Conservation (phyloP, 2,113 vertebrate species). For the Brachyhypopomus gauderio region DNA sequence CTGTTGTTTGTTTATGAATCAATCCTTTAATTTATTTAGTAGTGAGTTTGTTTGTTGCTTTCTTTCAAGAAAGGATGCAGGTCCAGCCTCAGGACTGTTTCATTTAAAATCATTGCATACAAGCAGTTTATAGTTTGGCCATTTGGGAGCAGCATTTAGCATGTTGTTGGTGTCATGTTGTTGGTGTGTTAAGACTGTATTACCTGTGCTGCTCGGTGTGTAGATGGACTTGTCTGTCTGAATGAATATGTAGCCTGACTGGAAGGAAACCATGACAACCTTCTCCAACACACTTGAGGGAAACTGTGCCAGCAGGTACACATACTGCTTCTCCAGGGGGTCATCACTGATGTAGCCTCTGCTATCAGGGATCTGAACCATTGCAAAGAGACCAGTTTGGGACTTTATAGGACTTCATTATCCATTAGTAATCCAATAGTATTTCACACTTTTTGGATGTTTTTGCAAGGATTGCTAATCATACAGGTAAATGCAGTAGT, state of each 20-base stretch:
- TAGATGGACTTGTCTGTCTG: conserved; percentile 59
- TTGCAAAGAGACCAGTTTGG: neutral
- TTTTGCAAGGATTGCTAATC: no score
- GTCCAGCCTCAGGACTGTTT: no score
- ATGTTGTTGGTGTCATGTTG: no score
- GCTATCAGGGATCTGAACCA: conserved; percentile 38
- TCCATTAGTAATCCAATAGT: no score
- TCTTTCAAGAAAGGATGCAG: no score
- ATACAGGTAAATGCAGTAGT: no score
- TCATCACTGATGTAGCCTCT: conserved; percentile 1
- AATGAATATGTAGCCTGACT: conserved; percentile 55
- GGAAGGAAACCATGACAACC: conserved; percentile 52
- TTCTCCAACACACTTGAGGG: conserved; percentile 35
- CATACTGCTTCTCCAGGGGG: conserved; percentile 47
- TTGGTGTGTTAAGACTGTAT: neutral
- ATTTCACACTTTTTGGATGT: no score
- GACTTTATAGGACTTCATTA: neutral
- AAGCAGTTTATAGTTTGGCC: no score
- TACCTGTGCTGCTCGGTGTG: conserved; percentile 44
- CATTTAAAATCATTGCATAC: no score
- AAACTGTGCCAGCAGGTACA: conserved; percentile 45
- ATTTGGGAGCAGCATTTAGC: neutral
- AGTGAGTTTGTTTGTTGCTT: no score
- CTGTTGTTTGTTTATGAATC: neutral
- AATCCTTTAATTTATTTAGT: neutral